phyloP scores from a whole-genome alignment of 2,888 invertebrate species.

The Pyrrhosoma nymphula region DNA sequence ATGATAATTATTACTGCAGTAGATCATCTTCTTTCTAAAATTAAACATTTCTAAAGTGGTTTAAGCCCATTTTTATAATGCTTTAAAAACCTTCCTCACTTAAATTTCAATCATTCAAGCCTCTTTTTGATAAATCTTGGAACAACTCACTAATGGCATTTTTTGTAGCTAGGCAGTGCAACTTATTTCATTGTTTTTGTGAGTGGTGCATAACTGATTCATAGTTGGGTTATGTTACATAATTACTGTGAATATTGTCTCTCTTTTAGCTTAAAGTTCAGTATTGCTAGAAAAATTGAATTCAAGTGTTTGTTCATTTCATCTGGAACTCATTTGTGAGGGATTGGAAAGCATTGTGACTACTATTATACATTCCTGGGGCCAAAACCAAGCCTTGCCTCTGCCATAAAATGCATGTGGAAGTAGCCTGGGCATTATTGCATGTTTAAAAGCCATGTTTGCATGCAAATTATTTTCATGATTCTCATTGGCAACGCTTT shows the following conservation, averaged over 20 bases:
- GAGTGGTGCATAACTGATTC: slow-evolving; percentile 60
- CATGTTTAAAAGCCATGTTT: slow-evolving; percentile 62
- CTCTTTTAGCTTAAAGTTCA: slow-evolving; percentile 61
- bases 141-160: slow-evolving; percentile 60
- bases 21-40: neutral
- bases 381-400: slow-evolving; percentile 65
- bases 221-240: slow-evolving; percentile 33
- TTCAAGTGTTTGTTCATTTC: slow-evolving; percentile 52
- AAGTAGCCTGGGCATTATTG: slow-evolving; percentile 65
- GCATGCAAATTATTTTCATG: slow-evolving; percentile 61
- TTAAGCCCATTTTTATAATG: slow-evolving; percentile 52
- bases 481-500: slow-evolving; percentile 57
- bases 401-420: slow-evolving; percentile 60
- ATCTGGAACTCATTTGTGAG: slow-evolving; percentile 64
- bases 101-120: slow-evolving; percentile 55
- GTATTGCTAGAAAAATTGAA: slow-evolving; percentile 54
- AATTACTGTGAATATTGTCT: slow-evolving; percentile 59
- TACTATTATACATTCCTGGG: slow-evolving; percentile 54
- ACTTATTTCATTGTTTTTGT: slow-evolving; percentile 50
- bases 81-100: slow-evolving; percentile 31
- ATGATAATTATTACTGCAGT: neutral
- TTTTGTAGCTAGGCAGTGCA: slow-evolving; percentile 53
- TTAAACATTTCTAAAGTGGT: slow-evolving; percentile 16
- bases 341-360: slow-evolving; percentile 64
- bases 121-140: slow-evolving; percentile 65